A percentile compares a stretch with the other conserved stretches of the same genome.
Evolutionary conservation across 2,797 vertebrate species (phyloP).

Genomic region (Varecia variegata): DNA sequence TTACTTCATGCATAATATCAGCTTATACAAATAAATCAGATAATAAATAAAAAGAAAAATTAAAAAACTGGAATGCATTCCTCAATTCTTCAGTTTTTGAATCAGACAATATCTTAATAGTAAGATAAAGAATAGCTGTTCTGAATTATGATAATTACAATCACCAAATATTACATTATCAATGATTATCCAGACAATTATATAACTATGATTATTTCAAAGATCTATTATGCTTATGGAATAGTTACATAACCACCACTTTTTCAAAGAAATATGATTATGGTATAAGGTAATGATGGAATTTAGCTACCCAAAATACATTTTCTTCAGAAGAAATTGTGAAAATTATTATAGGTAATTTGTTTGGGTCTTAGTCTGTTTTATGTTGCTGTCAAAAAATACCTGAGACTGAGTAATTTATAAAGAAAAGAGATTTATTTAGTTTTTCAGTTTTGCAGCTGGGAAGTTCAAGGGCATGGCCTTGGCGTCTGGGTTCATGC

Average conservation of each 20-base stretch:
- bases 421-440: neutral
- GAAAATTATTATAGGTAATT: neutral
- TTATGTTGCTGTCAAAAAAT: neutral
- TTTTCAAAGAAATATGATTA: neutral
- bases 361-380: neutral
- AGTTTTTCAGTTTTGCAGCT: neutral
- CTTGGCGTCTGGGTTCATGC: neutral
- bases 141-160: neutral
- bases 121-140: neutral
- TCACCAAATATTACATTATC: neutral
- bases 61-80: neutral
- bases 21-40: neutral
- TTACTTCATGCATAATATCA: neutral
- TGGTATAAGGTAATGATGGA: neutral
- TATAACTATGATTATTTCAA: neutral
- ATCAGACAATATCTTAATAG: neutral
- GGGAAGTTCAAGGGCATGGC: neutral
- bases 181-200: neutral
- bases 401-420: neutral
- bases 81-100: neutral
- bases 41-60: neutral
- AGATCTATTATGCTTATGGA: neutral
- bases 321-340: neutral
- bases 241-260: neutral
- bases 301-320: neutral